Percentiles rank a stretch among this genome's conserved stretches.
phyloP scores from a whole-genome alignment of 2,797 vertebrate genomes.

The Lepilemur septentrionalis region DNA sequence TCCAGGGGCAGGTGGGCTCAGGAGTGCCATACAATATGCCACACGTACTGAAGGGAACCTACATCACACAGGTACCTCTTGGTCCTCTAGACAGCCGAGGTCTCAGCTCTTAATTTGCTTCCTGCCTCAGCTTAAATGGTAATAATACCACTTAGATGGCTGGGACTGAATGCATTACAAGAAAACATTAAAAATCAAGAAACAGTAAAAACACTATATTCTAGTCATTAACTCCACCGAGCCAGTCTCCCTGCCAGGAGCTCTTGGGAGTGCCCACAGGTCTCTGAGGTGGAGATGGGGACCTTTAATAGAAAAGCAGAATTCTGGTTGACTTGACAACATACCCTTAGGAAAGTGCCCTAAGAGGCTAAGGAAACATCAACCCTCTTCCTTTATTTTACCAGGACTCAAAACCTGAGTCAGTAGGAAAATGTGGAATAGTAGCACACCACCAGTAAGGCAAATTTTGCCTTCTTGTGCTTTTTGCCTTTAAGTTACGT shows the following conservation, averaged over 20 bases:
- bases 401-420: not conserved
- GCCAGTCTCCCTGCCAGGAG: not conserved
- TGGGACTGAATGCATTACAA: not conserved
- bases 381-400: not conserved
- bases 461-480: not conserved
- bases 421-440: not conserved
- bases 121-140: not conserved
- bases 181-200: not conserved
- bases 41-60: not conserved
- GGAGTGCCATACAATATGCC: not conserved
- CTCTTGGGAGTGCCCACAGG: slow-evolving; percentile 7
- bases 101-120: slow-evolving; percentile 15
- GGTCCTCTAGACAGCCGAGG: not conserved
- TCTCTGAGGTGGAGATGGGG: not conserved
- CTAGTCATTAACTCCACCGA: not conserved
- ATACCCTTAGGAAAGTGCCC: slow-evolving; percentile 3
- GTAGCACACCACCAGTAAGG: not conserved
- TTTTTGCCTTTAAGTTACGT: not conserved
- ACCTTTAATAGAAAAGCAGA: not conserved
- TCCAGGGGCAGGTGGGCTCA: slow-evolving; percentile 9
- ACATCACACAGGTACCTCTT: not conserved
- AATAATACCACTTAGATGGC: not conserved
- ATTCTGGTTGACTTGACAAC: slow-evolving; percentile 52
- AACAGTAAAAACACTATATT: not conserved
- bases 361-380: not conserved